Evolutionary conservation across 2,113 vertebrate species (phyloP).

Genomic region (Otocyon megalotis): DNA sequence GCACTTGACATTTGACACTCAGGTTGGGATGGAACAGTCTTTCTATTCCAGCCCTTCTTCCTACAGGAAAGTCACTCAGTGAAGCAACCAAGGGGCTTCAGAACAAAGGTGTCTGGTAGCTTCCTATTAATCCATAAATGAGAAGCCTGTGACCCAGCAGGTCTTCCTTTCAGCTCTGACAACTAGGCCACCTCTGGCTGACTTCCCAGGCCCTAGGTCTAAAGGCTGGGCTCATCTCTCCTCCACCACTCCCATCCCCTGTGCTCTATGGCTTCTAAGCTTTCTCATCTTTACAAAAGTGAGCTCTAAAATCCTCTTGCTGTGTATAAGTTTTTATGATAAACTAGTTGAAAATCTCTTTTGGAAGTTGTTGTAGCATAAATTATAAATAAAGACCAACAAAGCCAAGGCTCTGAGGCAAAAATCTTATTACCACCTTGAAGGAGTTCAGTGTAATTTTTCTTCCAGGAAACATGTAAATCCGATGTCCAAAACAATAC

Average conservation of each 20-base stretch:
- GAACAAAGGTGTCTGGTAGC: neutral
- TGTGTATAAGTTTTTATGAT: neutral
- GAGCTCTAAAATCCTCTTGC: neutral
- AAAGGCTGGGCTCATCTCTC: fast-evolving
- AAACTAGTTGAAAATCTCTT: slow-evolving; percentile 36
- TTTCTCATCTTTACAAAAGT: neutral
- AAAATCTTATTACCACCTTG: slow-evolving; percentile 23
- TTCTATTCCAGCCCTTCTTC: neutral
- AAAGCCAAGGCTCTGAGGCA: neutral
- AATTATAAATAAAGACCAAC: slow-evolving; percentile 24
- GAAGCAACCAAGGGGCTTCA: neutral
- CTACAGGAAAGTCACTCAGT: neutral
- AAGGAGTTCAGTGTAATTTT: slow-evolving; percentile 13
- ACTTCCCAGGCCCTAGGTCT: fast-evolving
- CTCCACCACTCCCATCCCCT: fast-evolving
- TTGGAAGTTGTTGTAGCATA: neutral
- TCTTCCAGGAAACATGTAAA: slow-evolving; percentile 60
- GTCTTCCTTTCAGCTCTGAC: neutral
- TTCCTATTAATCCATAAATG: neutral
- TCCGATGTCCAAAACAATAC: neutral
- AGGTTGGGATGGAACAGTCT: no score
- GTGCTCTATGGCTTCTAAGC: fast-evolving
- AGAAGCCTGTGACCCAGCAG: neutral
- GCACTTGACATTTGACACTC: neutral
- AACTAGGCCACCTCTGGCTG: fast-evolving